A percentile compares a stretch with the other conserved stretches of the same genome.
These are phyloP conservation scores for Geotrupes spiniger DNA, from an alignment of 2,888 invertebrate genomes.

Conservation along the genomic window DNA sequence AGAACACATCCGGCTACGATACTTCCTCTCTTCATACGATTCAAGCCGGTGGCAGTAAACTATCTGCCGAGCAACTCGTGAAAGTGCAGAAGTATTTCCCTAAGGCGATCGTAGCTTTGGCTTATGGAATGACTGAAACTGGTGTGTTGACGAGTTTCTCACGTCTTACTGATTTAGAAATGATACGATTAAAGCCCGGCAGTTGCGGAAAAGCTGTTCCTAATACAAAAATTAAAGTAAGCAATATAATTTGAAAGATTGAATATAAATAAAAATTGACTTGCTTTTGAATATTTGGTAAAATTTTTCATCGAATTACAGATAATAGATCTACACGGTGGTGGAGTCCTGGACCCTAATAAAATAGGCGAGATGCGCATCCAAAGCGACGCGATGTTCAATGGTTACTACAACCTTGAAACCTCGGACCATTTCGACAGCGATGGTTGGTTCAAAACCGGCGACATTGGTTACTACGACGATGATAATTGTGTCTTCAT, in stretches of 20 bases:
- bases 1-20: constrained; percentile 13
- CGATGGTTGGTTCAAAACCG: constrained; percentile 52
- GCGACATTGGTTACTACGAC: constrained; percentile 53
- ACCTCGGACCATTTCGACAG: constrained; percentile 42
- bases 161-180: constrained; percentile 4
- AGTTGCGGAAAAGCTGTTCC: constrained; percentile 19
- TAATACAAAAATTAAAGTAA: constrained; percentile 4
- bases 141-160: constrained; percentile 33
- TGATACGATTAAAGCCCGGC: constrained; percentile 10
- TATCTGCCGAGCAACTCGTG: constrained; percentile 25
- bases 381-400: constrained; percentile 36
- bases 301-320: constrained; percentile 27
- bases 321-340: constrained; percentile 40
- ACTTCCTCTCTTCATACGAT: constrained; percentile 10
- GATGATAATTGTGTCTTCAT: constrained; percentile 49
- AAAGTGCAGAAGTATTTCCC: constrained; percentile 36
- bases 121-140: constrained; percentile 50
- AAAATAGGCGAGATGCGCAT: constrained; percentile 53
- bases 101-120: constrained; percentile 39
- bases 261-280: too few species aligned
- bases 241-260: neutral
- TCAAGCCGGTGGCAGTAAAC: constrained; percentile 31
- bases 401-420: constrained; percentile 23
- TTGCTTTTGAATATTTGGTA: constrained; percentile 7
- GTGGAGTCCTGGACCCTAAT: constrained; percentile 48